phyloP scores from a whole-genome alignment of 2,888 invertebrate genomes.

The Xanthorhoe spadicearia region DNA sequence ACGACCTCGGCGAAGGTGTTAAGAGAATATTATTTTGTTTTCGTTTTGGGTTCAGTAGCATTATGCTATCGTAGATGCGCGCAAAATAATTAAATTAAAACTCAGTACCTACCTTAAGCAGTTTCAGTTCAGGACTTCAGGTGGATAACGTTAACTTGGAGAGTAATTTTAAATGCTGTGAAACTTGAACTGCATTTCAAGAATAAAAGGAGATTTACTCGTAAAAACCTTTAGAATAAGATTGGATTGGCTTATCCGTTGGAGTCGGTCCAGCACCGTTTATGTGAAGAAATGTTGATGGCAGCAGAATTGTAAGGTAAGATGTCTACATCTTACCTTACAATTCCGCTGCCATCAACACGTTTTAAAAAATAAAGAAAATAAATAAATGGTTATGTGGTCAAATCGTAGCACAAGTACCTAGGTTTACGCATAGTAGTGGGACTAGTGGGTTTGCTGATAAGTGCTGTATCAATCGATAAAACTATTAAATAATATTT shows the following conservation, averaged over 20 bases:
- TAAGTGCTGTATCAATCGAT: too few species aligned
- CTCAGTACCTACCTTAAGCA: too few species aligned
- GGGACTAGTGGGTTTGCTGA: too few species aligned
- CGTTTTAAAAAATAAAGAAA: neutral
- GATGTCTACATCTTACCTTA: neutral
- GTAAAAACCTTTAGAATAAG: neutral
- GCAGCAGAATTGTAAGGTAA: neutral
- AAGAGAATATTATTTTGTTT: neutral
- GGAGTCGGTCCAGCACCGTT: slow-evolving; percentile 2
- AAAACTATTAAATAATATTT: too few species aligned
- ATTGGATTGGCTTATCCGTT: neutral
- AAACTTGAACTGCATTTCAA: neutral
- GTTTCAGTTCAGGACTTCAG: too few species aligned
- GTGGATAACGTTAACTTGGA: neutral
- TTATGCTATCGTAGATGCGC: too few species aligned
- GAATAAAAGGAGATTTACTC: neutral
- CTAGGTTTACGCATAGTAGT: too few species aligned
- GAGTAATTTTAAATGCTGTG: neutral
- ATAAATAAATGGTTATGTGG: too few species aligned
- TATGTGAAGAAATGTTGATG: neutral
- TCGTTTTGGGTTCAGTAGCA: neutral
- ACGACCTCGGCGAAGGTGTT: neutral
- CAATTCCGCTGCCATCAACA: neutral
- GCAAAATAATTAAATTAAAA: too few species aligned
- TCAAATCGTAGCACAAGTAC: too few species aligned